These are phyloP conservation scores for Leuciscus waleckii DNA, from an alignment of 2,797 vertebrate species.

Conservation along the genomic window DNA sequence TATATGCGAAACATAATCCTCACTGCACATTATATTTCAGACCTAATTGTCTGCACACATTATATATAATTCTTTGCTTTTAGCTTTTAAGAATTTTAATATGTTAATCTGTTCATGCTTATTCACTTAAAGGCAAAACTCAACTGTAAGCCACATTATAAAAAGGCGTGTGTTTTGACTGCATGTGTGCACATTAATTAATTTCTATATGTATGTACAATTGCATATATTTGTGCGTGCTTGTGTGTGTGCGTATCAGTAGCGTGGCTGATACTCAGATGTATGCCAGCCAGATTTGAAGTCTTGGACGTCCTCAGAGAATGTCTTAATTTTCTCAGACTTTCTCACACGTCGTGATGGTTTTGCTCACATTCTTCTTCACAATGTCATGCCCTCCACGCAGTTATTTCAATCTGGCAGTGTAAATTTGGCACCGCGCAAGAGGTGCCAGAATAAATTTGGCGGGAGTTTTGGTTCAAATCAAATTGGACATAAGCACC, in stretches of 20 bases:
- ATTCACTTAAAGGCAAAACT: slow-evolving; percentile 46
- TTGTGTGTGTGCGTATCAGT: slow-evolving; percentile 36
- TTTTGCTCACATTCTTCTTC: slow-evolving; percentile 83
- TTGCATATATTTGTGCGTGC: not conserved
- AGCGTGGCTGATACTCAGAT: slow-evolving; percentile 45
- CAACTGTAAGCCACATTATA: slow-evolving; percentile 72
- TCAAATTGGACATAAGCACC: slow-evolving; percentile 90
- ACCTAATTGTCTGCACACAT: not conserved
- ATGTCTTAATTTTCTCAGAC: slow-evolving; percentile 66
- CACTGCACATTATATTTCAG: slow-evolving; percentile 2
- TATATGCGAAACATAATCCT: not conserved
- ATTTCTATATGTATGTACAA: slow-evolving; percentile 25
- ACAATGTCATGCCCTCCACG: slow-evolving; percentile 84
- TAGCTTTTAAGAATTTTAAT: not conserved
- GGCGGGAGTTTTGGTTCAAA: slow-evolving; percentile 87
- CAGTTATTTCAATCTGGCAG: slow-evolving; percentile 85
- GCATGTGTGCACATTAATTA: slow-evolving; percentile 33
- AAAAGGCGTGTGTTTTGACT: slow-evolving; percentile 61
- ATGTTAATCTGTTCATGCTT: not conserved
- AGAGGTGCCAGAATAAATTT: slow-evolving; percentile 86
- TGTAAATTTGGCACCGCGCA: slow-evolving; percentile 79
- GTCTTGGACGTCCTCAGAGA: slow-evolving; percentile 58
- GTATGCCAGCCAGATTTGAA: slow-evolving; percentile 47
- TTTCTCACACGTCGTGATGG: slow-evolving; percentile 80
- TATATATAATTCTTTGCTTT: not conserved